These are phyloP conservation scores for Eunapius fragilis DNA, from an alignment of 37 sponge, comb jelly and placozoan genomes.

Conservation along the genomic window DNA sequence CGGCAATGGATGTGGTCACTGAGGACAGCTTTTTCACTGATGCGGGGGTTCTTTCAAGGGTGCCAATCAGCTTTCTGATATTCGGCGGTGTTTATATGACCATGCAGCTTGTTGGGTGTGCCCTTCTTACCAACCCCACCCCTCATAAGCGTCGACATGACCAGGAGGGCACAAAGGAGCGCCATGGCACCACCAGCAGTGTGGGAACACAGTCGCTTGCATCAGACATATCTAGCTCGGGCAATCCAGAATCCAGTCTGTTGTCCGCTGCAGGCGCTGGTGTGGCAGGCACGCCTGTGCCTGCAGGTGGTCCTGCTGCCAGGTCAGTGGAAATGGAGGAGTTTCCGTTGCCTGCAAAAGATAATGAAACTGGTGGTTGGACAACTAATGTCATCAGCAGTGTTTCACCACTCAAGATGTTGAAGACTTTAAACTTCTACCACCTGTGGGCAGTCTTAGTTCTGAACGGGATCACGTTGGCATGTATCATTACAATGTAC, in stretches of 20 bases:
- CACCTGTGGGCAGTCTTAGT: constrained; percentile 84
- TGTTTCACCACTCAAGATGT: constrained; percentile 60
- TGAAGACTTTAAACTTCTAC: constrained; percentile 71
- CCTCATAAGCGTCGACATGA: no score
- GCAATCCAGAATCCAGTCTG: no score
- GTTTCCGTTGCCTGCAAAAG: not conserved
- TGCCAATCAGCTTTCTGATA: constrained; percentile 73
- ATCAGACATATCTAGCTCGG: no score
- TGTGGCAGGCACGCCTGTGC: no score
- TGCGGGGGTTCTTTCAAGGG: constrained; percentile 56
- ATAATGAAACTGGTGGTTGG: not conserved
- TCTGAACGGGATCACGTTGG: constrained; percentile 40
- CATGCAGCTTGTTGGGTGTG: constrained; percentile 72
- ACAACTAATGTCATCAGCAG: constrained; percentile 33
- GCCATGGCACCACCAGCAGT: no score
- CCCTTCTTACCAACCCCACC: constrained; percentile 71
- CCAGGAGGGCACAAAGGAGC: no score
- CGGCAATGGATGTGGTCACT: not conserved
- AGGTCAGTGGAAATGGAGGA: no score
- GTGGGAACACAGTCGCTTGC: no score
- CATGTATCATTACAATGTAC: constrained; percentile 57
- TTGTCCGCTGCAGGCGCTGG: no score
- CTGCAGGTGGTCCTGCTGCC: no score
- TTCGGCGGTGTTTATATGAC: constrained; percentile 67
- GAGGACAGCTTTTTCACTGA: constrained; percentile 49